Base-by-base conservation (phyloP, 1,140 invertebrate genomes). In the Mercenaria mercenaria region DNA sequence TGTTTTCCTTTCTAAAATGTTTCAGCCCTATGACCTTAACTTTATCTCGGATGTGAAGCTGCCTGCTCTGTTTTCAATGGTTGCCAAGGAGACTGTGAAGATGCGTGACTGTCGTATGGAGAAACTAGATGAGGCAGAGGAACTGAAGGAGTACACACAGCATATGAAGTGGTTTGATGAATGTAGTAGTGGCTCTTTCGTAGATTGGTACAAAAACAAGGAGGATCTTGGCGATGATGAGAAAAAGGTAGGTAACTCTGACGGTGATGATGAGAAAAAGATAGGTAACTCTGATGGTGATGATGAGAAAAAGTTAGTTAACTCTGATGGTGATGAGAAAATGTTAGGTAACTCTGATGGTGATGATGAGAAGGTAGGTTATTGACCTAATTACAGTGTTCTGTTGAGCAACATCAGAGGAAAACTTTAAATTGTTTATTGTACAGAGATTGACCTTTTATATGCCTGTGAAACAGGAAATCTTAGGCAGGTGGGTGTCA, bases 31-130 rank as follows among this genome's bases (percentile, higher is more conserved):
- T 92, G 95, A 96, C 89, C 84, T 95, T 23, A 82, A 92, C 13
- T 95, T 96, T 90, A 89, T 96, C 0, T 80, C 87, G 13, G 95
- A 95, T 34, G 87, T 95, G 32, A 93, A 95, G 20, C 87, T 96
- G 18, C 95, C 95, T 67, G 86, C 93, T 10, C 84, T 96, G 13
- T 94, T 93, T 74, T 88, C 95, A 23, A 91, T 85, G n/a, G 87
- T 95, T 52, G 93, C 95, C 26, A 95, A 95, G 95, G 95, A 95
- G 50, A 95, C 93, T 15, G 94, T 95, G 72, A 95, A 94, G 87
- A 95, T 94, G 92, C 83, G 94, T 39, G 93, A 95, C 79, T 91
- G 93, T 72, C 90, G 91, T 13, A 76, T 93, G 26, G 92, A 92
- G 13, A 86, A 93, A 23, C 64, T 92, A 61, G 92, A 95, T 47